phyloP scores from a whole-genome alignment of 2,888 invertebrate species.

The Noctua janthe region DNA sequence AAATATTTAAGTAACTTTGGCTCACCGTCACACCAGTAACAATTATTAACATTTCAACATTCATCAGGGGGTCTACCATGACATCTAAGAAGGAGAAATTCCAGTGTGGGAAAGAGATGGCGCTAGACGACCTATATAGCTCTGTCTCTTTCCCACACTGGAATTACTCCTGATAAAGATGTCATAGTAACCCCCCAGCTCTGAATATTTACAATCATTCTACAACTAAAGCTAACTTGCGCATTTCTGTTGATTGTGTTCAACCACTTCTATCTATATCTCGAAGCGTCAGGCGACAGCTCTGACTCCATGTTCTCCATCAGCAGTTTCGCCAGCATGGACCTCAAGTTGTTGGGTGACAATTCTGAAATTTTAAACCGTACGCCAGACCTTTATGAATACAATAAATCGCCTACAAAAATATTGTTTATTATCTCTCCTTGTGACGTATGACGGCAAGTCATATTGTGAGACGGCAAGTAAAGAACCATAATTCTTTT shows the following conservation, averaged over 20 bases:
- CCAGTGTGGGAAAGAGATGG: no score
- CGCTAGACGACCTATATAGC: no score
- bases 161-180: no score
- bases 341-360: background rate
- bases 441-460: background rate
- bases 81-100: no score
- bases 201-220: background rate
- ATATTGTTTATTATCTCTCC: background rate
- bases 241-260: background rate
- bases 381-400: background rate
- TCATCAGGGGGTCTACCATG: no score
- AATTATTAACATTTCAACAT: no score
- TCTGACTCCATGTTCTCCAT: background rate
- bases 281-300: slow-evolving; percentile 21
- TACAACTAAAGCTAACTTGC: no score
- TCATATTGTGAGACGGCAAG: background rate
- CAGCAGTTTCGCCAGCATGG: slow-evolving; percentile 19
- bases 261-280: background rate
- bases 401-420: background rate
- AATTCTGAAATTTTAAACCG: slow-evolving; percentile 28
- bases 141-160: no score
- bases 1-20: no score
- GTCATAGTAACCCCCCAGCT: background rate
- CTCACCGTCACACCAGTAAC: no score
- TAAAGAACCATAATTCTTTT: background rate